Base-by-base conservation (phyloP, 2,113 vertebrate species). In the Brachyhypopomus occidentalis region DNA sequence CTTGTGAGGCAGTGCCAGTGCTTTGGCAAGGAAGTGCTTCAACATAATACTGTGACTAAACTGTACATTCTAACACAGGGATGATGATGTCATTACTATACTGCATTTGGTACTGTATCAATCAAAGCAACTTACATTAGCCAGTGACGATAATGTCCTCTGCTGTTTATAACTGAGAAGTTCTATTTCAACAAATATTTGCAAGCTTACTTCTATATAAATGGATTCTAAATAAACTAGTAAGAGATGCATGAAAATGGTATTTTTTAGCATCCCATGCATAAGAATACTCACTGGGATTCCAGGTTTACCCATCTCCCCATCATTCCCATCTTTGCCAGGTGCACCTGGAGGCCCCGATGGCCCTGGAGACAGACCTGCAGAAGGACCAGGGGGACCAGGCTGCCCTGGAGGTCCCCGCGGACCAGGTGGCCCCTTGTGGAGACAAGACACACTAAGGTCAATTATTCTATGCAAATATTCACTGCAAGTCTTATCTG, bases 321-420 rank as follows among this genome's bases (percentile, higher is more conserved):
- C 96, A 12, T 95, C 88, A 70, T 83, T 86, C 23, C 93, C 92
- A 55, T 91, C 91, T 88, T 89, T 89, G 34, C 95, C 96, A 82
- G 95, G 91, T 55, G 85, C 76, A 0, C 94, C 95, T 66, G 94
- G 89, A 16, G 77, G 87, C 77, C 95, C 95, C 38, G 87, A 75
- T 72, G 78, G 74, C 19, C 78, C 87, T 0, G 80, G 73, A 4
- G 90, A 16, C 27, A 84, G 2, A 7, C 55, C 81, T 6, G 80
- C 78, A 84, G 92, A 87, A 58, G 89, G 72, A 1, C 36, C 17
- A 38, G 77, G 86, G 1, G 90, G 90, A 75, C 88, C 91, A 45
- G 92, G 94, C 34, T 87, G 84, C 77, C 95, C 96, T 11, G 94
- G 93, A 14, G 88, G 93, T 0, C 96, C 96, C 0, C 95, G 94